A percentile compares a stretch with the other conserved stretches of the same genome.
Conservation (phyloP, 2,888 invertebrate genomes). For the Trilocha varians region DNA sequence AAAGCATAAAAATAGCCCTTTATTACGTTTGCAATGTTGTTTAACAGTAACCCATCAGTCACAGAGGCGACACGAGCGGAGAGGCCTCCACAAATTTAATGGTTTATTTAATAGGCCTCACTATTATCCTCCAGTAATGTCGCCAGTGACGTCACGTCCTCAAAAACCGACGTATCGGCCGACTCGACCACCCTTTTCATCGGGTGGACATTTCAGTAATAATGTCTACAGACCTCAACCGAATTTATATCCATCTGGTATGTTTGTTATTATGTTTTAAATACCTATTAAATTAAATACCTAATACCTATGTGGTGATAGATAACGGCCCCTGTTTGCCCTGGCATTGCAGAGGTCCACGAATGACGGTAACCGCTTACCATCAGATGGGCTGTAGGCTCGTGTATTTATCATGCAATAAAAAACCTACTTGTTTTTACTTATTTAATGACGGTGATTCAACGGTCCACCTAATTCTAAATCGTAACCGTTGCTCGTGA, state of each 20-base stretch:
- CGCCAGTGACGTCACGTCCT: slow-evolving; percentile 14
- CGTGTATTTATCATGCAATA: no score
- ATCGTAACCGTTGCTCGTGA: no score
- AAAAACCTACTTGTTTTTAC: no score
- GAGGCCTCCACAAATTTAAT: slow-evolving; percentile 16
- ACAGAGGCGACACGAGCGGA: slow-evolving; percentile 17
- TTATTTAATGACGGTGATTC: no score
- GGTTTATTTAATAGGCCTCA: slow-evolving; percentile 1
- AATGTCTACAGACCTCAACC: slow-evolving; percentile 44
- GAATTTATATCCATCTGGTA: slow-evolving; percentile 46
- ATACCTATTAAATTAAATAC: no score
- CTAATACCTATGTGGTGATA: no score
- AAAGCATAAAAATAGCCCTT: no score
- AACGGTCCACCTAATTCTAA: no score
- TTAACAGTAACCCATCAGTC: slow-evolving; percentile 30
- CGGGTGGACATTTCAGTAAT: slow-evolving; percentile 44
- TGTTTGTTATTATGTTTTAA: slow-evolving; percentile 7
- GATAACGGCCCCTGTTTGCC: no score
- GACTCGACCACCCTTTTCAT: slow-evolving; percentile 36
- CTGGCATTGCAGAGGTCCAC: no score
- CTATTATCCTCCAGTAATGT: slow-evolving; percentile 1
- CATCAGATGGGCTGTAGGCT: no score
- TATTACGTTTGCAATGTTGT: slow-evolving; percentile 2
- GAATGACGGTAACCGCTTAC: no score
- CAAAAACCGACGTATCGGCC: slow-evolving; percentile 17